Conservation (phyloP, 2,113 vertebrate genomes). For the Oncorhynchus tshawytscha region DNA sequence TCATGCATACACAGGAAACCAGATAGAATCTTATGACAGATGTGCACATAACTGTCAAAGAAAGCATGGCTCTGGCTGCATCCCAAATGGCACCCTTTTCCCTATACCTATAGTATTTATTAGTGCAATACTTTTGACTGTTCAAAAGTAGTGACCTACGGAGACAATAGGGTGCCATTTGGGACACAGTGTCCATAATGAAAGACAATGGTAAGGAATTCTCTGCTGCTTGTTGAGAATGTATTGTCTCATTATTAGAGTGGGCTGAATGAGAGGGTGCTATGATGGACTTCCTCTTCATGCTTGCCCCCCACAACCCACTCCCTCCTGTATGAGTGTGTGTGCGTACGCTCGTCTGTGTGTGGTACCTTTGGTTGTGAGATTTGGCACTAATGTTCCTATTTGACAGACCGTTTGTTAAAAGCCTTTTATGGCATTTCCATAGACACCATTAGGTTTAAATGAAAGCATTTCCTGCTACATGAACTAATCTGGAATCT, state of each 20-base stretch:
- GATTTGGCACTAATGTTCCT: constrained; percentile 53
- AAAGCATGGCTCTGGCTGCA: constrained; percentile 23
- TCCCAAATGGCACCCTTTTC: too few species aligned
- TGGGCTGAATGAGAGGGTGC: constrained; percentile 24
- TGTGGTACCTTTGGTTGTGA: constrained; percentile 27
- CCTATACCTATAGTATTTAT: too few species aligned
- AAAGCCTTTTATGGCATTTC: constrained; percentile 39
- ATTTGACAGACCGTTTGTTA: constrained; percentile 32
- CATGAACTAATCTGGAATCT: constrained; percentile 11
- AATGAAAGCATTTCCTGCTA: not conserved
- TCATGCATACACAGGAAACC: constrained; percentile 56
- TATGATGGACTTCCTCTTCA: constrained; percentile 3
- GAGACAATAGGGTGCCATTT: too few species aligned
- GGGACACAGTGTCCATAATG: constrained; percentile 29
- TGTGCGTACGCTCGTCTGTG: constrained; percentile 2
- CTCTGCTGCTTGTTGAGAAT: constrained; percentile 39
- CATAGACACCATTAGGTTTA: constrained; percentile 19
- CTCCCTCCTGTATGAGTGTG: constrained; percentile 5
- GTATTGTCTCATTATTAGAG: constrained; percentile 51
- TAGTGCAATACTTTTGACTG: too few species aligned
- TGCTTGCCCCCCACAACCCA: not conserved
- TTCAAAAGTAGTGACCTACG: too few species aligned
- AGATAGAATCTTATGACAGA: constrained; percentile 51
- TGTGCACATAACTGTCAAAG: constrained; percentile 55
- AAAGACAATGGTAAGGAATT: constrained; percentile 44